These are phyloP conservation scores for Epinephelus lanceolatus DNA, from an alignment of 2,113 vertebrate species.

Conservation along the genomic window DNA sequence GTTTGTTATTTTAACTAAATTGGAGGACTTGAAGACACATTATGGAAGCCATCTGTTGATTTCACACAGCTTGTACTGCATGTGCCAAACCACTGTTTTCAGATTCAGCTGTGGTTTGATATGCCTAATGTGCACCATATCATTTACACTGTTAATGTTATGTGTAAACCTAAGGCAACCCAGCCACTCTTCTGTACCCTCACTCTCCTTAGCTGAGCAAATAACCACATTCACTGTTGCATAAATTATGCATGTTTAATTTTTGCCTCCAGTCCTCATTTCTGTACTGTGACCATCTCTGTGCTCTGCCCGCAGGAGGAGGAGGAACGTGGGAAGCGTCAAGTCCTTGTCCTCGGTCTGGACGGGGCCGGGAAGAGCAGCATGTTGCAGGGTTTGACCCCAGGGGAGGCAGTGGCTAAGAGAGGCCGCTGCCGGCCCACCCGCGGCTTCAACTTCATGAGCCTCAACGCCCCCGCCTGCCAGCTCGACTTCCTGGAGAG, in stretches of 20 bases:
- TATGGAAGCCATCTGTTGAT: background rate
- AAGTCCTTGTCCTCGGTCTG: slow-evolving; percentile 93
- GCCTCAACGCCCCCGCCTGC: slow-evolving; percentile 82
- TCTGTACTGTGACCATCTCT: background rate
- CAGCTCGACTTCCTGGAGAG: slow-evolving; percentile 93
- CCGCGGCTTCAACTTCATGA: slow-evolving; percentile 91
- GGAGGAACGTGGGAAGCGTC: slow-evolving; percentile 83
- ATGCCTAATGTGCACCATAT: background rate
- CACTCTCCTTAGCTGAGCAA: background rate
- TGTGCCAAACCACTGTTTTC: background rate
- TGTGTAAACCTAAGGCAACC: background rate
- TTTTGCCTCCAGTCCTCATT: background rate
- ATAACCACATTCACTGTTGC: background rate
- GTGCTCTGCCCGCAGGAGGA: slow-evolving; percentile 68
- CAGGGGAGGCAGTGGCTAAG: slow-evolving; percentile 72
- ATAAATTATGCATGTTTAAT: slow-evolving; percentile 11
- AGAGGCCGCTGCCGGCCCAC: slow-evolving; percentile 86
- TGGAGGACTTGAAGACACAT: no score
- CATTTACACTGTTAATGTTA: background rate
- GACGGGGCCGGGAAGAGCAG: slow-evolving; percentile 94
- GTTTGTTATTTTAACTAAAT: no score
- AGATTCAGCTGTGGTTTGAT: background rate
- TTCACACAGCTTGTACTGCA: background rate
- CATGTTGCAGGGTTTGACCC: slow-evolving; percentile 88
- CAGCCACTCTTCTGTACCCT: background rate